These are phyloP conservation scores for Epistrophe grossulariae DNA, from an alignment of 2,888 invertebrate genomes.

Conservation along the genomic window DNA sequence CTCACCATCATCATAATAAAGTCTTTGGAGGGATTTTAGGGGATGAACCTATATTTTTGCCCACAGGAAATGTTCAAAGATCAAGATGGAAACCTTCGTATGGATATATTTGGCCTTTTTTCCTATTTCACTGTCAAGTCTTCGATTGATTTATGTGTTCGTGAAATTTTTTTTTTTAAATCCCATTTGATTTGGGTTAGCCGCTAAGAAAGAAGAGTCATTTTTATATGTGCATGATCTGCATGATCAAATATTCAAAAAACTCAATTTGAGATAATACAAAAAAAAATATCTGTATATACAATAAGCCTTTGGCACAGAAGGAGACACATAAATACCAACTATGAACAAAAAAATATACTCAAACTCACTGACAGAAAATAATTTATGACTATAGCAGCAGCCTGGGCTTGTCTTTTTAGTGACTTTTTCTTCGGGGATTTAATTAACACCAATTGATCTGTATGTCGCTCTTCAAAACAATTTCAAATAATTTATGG, in stretches of 20 bases:
- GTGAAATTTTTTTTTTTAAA: conserved; percentile 8
- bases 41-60: conserved; percentile 46
- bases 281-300: not conserved
- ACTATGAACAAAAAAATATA: conserved; percentile 9
- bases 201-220: conserved; percentile 4
- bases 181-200: conserved; percentile 55
- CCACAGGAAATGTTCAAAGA: conserved; percentile 61
- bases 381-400: conserved; percentile 77
- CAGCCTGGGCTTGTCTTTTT: conserved; percentile 73
- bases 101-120: conserved; percentile 10
- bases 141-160: conserved; percentile 69
- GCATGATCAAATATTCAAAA: conserved; percentile 65
- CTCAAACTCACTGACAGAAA: conserved; percentile 57
- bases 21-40: conserved; percentile 62
- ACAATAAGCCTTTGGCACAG: conserved; percentile 48
- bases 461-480: conserved; percentile 81
- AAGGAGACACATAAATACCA: conserved; percentile 17
- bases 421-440: conserved; percentile 79
- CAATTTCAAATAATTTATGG: conserved; percentile 76
- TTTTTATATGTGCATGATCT: conserved; percentile 72
- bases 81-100: conserved; percentile 42
- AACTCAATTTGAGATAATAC: not conserved
- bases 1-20: conserved; percentile 73
- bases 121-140: conserved; percentile 13
- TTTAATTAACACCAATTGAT: conserved; percentile 84